Evolutionary conservation across 2,113 vertebrate species (phyloP).

Genomic region (sheep (Ovis aries)): ARS-UI_Ramb_v3.0 NC_056056.1:29184001-29184500

Average conservation of each 20-base stretch:
- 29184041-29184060: background rate
- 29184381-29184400: conserved; percentile 26
- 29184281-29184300: background rate
- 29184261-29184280: background rate
- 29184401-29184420: conserved; percentile 47
- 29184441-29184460: conserved; percentile 67
- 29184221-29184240: background rate
- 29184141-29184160: background rate
- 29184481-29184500: conserved; percentile 58
- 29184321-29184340: background rate
- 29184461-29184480: conserved; percentile 69
- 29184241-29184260: background rate
- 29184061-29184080: background rate
- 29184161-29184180: background rate
- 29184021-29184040: background rate
- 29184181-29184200: background rate
- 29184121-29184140: background rate
- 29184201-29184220: background rate
- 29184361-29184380: background rate
- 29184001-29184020: background rate
- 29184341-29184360: background rate
- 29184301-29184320: background rate
- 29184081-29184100: background rate
- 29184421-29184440: conserved; percentile 58
- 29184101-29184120: background rate